These are phyloP conservation scores for Eupithecia dodoneata DNA, from an alignment of 2,888 invertebrate species.

Conservation along the genomic window DNA sequence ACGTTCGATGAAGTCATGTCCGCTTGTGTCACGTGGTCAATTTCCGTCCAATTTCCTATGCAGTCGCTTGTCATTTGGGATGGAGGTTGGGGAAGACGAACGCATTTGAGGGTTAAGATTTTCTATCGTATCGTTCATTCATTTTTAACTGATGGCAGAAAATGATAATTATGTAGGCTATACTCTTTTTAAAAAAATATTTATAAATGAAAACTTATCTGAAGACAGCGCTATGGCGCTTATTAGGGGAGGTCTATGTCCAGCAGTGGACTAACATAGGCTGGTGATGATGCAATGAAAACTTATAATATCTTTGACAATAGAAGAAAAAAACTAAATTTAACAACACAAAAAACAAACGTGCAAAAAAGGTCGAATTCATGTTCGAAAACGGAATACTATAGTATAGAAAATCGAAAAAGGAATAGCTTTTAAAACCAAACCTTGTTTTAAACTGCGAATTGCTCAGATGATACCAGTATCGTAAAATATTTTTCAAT, in stretches of 20 bases:
- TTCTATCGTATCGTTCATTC: neutral
- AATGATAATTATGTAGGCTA: neutral
- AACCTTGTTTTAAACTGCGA: no score
- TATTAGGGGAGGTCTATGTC: no score
- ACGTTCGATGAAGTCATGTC: constrained; percentile 72
- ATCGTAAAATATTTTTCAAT: neutral
- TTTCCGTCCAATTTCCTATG: constrained; percentile 78
- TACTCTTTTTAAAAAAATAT: no score
- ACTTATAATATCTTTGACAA: no score
- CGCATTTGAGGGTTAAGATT: constrained; percentile 35
- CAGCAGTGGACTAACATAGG: no score
- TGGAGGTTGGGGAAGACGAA: constrained; percentile 39
- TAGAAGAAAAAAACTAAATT: neutral
- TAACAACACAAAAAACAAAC: neutral
- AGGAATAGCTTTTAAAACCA: neutral
- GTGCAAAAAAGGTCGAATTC: neutral
- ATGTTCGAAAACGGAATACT: neutral
- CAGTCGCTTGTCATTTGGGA: constrained; percentile 57
- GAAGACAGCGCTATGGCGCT: no score
- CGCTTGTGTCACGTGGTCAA: constrained; percentile 74
- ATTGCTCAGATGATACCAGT: neutral
- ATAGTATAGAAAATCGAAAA: neutral
- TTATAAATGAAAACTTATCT: no score
- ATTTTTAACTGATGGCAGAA: neutral
- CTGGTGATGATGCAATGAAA: no score